phyloP scores from a whole-genome alignment of 2,888 invertebrate genomes.

The Scaptomyza parva region DNA sequence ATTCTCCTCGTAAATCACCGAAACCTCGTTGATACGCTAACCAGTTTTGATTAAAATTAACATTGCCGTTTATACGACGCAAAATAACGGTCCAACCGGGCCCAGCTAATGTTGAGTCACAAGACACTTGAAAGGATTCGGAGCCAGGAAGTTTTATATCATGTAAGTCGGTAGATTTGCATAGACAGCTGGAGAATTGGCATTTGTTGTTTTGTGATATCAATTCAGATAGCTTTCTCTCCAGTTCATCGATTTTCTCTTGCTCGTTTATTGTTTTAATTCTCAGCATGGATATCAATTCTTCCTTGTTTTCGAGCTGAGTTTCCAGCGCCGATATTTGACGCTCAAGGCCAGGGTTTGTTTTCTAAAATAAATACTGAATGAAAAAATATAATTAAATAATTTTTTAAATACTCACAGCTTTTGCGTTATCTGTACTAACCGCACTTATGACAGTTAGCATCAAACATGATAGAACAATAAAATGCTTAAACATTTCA shows the following conservation, averaged over 20 bases:
- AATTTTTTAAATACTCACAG: conserved; percentile 12
- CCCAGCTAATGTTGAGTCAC: conserved; percentile 85
- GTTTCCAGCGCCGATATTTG: conserved; percentile 20
- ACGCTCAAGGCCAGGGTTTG: conserved; percentile 12
- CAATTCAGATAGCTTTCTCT: conserved; percentile 18
- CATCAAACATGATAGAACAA: conserved; percentile 10
- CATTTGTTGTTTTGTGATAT: conserved; percentile 34
- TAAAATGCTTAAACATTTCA: conserved; percentile 26
- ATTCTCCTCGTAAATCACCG: conserved; percentile 89
- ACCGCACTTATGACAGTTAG: conserved; percentile 12
- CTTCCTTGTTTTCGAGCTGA: conserved; percentile 38
- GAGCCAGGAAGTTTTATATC: conserved; percentile 29
- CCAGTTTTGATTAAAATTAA: conserved; percentile 88
- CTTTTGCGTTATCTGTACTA: conserved; percentile 3
- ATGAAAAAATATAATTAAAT: not conserved
- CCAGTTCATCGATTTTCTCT: conserved; percentile 39
- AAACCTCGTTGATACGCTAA: conserved; percentile 89
- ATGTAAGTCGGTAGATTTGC: conserved; percentile 38
- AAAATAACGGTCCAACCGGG: conserved; percentile 90
- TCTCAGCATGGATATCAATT: conserved; percentile 44
- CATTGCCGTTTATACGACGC: conserved; percentile 88
- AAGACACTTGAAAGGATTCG: conserved; percentile 86
- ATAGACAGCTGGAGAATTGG: conserved; percentile 41
- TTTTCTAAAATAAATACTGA: conserved; percentile 10
- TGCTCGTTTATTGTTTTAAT: conserved; percentile 41